A percentile compares a stretch with the other conserved stretches of the same genome.
phyloP scores from a whole-genome alignment of 2,113 vertebrate genomes.

The Cryptotis parvus region DNA sequence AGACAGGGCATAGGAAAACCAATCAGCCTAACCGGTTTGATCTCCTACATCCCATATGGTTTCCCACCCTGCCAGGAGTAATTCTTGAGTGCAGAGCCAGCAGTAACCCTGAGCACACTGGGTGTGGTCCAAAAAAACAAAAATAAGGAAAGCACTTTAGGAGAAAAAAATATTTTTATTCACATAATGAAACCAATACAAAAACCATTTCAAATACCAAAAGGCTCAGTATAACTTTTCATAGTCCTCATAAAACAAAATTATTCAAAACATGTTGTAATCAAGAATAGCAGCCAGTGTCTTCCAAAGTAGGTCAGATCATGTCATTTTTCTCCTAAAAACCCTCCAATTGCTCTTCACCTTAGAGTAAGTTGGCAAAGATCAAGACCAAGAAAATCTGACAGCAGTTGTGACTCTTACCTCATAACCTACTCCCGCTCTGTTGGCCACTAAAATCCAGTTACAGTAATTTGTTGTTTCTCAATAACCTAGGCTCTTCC shows the following conservation, averaged over 20 bases:
- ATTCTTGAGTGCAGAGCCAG: too few relatives aligned
- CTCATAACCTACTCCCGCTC: background rate
- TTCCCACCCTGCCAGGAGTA: too few relatives aligned
- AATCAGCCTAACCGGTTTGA: too few relatives aligned
- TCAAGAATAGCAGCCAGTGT: conserved; percentile 20
- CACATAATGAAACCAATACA: background rate
- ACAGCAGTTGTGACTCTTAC: background rate
- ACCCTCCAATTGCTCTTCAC: background rate
- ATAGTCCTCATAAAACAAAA: background rate
- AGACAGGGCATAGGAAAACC: too few relatives aligned
- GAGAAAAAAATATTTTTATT: background rate
- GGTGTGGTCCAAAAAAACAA: too few relatives aligned
- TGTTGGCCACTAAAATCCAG: background rate
- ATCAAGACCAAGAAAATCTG: background rate
- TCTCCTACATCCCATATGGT: too few relatives aligned
- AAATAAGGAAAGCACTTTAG: too few relatives aligned
- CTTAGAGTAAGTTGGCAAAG: background rate
- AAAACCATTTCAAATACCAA: background rate
- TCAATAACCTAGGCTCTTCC: background rate
- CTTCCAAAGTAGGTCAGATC: conserved; percentile 55
- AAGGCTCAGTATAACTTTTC: background rate
- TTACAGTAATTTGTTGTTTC: background rate
- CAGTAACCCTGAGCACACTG: too few relatives aligned
- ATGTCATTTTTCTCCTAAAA: conserved; percentile 17
- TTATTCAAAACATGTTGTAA: conserved; percentile 46